These are phyloP conservation scores for Piaya cayana DNA, from an alignment of 2,113 vertebrate species.

Conservation along the genomic window DNA sequence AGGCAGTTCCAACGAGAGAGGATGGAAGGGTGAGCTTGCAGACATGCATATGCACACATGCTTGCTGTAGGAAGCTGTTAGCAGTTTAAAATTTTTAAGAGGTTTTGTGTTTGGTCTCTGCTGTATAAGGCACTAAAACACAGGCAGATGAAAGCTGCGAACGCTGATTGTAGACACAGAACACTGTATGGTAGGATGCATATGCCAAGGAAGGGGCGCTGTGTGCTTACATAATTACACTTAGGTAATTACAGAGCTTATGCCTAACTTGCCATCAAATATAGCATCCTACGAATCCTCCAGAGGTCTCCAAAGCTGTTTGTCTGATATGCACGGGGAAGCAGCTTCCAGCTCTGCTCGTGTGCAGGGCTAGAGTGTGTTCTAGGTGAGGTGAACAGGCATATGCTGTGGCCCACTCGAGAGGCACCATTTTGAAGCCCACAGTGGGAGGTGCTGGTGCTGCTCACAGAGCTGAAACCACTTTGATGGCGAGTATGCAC, in stretches of 20 bases:
- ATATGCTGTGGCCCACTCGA: not conserved
- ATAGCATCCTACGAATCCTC: not conserved
- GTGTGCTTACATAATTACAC: not conserved
- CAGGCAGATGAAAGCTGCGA: not conserved
- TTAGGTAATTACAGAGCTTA: conserved; percentile 29
- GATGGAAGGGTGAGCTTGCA: not conserved
- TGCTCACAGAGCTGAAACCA: not conserved
- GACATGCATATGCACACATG: not conserved
- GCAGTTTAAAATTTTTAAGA: not conserved
- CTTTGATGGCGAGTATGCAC: fast-evolving
- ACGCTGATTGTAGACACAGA: not conserved
- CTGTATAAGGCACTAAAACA: not conserved
- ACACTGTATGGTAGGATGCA: not conserved
- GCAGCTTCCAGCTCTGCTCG: not conserved
- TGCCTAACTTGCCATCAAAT: not conserved
- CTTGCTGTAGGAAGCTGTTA: not conserved
- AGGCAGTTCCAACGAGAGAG: not conserved
- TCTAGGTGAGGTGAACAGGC: not conserved
- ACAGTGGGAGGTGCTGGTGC: fast-evolving
- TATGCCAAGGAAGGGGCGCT: not conserved
- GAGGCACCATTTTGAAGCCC: not conserved
- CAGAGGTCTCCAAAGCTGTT: not conserved
- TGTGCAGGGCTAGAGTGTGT: fast-evolving
- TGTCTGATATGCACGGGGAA: not conserved
- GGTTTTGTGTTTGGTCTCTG: not conserved